A percentile compares a stretch with the other conserved stretches of the same genome.
These are phyloP conservation scores for Sebastiscus albofasciatus DNA, from an alignment of 2,797 vertebrate species.

Conservation along the genomic window DNA sequence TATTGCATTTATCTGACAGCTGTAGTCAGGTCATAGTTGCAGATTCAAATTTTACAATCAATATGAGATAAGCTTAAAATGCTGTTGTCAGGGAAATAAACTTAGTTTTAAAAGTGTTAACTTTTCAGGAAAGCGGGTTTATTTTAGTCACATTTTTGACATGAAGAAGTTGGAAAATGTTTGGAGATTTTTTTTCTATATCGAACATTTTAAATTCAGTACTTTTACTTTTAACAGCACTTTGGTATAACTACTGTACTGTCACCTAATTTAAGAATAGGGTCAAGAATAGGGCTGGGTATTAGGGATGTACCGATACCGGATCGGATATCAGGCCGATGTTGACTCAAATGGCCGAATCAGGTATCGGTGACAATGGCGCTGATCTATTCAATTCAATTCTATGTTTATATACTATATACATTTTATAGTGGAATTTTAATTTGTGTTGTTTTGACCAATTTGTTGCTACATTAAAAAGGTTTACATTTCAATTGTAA, in stretches of 20 bases:
- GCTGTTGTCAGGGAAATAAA: background rate
- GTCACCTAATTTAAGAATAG: background rate
- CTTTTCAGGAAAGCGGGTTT: background rate
- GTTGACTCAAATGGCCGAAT: too few relatives aligned
- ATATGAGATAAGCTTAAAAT: background rate
- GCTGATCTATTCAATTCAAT: too few relatives aligned
- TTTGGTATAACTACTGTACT: background rate
- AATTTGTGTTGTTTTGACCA: too few relatives aligned
- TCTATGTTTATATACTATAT: too few relatives aligned
- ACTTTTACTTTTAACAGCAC: background rate
- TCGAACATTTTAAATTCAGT: background rate
- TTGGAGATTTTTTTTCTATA: background rate
- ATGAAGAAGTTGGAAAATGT: rapidly evolving
- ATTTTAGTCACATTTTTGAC: background rate
- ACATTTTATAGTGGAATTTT: too few relatives aligned
- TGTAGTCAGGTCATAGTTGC: background rate
- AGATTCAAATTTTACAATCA: background rate
- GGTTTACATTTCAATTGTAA: too few relatives aligned
- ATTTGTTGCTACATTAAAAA: too few relatives aligned
- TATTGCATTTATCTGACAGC: background rate
- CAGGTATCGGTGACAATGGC: too few relatives aligned
- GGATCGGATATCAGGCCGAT: too few relatives aligned
- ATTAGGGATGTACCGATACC: too few relatives aligned
- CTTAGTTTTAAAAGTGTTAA: background rate
- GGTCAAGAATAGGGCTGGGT: background rate